Percentiles rank a stretch among this genome's conserved stretches.
These are phyloP conservation scores for Boloria selene DNA, from an alignment of 2,888 invertebrate species.

Conservation along the genomic window DNA sequence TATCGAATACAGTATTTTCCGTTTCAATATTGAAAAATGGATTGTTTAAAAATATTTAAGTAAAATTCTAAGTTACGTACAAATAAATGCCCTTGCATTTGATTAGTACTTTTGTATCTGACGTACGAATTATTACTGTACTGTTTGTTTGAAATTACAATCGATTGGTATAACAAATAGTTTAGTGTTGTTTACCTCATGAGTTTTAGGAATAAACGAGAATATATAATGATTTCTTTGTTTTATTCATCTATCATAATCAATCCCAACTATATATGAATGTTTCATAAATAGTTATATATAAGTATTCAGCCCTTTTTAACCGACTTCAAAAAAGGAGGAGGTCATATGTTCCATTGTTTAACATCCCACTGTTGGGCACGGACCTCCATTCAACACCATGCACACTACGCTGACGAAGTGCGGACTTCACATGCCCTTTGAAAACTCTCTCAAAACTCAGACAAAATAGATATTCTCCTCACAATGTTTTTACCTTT, in stretches of 20 bases:
- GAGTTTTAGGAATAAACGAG: conserved; percentile 80
- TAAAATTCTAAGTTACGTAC: conserved; percentile 39
- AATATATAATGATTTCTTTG: conserved; percentile 61
- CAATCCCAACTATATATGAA: background rate
- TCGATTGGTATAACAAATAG: conserved; percentile 71
- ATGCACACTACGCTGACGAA: too few relatives aligned
- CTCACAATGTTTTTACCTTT: too few relatives aligned
- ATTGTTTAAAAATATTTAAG: conserved; percentile 56
- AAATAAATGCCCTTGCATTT: conserved; percentile 37
- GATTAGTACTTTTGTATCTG: conserved; percentile 43
- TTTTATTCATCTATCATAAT: conserved; percentile 48
- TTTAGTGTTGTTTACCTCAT: conserved; percentile 81
- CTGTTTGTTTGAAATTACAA: conserved; percentile 59
- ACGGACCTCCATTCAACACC: too few relatives aligned
- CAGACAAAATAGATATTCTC: too few relatives aligned
- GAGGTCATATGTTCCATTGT: too few relatives aligned
- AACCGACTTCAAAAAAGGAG: too few relatives aligned
- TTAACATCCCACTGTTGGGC: too few relatives aligned
- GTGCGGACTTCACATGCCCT: too few relatives aligned
- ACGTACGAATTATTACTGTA: conserved; percentile 51
- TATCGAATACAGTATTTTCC: conserved; percentile 57
- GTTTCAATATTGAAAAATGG: conserved; percentile 54
- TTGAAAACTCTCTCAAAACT: too few relatives aligned
- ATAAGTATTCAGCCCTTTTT: too few relatives aligned
- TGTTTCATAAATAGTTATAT: too few relatives aligned